phyloP scores from a whole-genome alignment of 64 coral and sea anemone genomes.

The Dendrophyllia cribrosa region DNA sequence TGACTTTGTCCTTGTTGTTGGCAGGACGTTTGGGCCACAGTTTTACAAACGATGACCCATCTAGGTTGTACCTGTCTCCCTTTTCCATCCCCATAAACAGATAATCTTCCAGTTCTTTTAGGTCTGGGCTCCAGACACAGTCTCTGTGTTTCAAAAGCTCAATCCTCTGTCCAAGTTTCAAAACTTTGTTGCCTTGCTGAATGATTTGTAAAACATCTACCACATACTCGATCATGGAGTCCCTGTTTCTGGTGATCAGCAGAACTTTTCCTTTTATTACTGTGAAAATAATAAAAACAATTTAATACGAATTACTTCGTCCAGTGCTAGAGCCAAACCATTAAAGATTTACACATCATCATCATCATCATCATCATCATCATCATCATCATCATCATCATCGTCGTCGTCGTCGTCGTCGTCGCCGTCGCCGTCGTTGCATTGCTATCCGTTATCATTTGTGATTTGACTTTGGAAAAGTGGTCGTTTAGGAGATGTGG shows the following conservation, averaged over 20 bases:
- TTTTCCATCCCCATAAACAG: slow-evolving; percentile 77
- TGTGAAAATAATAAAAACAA: slow-evolving; percentile 4
- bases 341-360: no score
- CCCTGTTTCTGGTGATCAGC: slow-evolving; percentile 35
- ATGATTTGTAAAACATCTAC: slow-evolving; percentile 53
- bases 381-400: no score
- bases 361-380: no score
- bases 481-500: no score
- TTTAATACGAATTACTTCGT: no score
- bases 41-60: slow-evolving; percentile 31
- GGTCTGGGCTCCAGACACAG: slow-evolving; percentile 52
- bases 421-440: no score
- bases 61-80: background rate
- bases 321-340: no score
- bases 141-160: slow-evolving; percentile 55
- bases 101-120: slow-evolving; percentile 61
- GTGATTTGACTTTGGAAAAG: no score
- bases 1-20: slow-evolving; percentile 1
- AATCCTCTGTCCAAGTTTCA: slow-evolving; percentile 11
- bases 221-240: slow-evolving; percentile 36
- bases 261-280: slow-evolving; percentile 72
- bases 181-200: slow-evolving; percentile 47
- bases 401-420: no score
- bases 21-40: background rate
- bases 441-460: no score